Conservation (phyloP, 2,888 invertebrate species). For the Colostygia pectinataria region DNA sequence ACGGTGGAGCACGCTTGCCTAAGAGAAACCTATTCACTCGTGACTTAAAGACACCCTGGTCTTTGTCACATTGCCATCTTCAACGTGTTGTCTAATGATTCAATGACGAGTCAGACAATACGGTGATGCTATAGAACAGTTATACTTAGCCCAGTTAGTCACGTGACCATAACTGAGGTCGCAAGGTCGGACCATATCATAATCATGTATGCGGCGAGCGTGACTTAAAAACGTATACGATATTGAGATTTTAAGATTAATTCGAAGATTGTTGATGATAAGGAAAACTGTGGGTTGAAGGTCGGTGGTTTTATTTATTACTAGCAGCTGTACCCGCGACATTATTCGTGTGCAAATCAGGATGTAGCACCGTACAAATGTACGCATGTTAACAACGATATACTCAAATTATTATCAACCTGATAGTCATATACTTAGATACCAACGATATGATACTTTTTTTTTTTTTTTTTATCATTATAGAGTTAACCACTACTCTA, state of each 20-base stretch:
- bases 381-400: too few species aligned
- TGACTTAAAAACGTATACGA: slow-evolving; percentile 21
- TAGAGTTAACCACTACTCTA: too few species aligned
- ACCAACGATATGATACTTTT: too few species aligned
- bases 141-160: slow-evolving; percentile 24
- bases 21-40: too few species aligned
- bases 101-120: slow-evolving; percentile 10
- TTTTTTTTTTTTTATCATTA: too few species aligned
- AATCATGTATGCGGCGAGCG: slow-evolving; percentile 28
- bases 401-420: too few species aligned
- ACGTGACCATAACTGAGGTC: slow-evolving; percentile 26
- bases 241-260: slow-evolving; percentile 2
- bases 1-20: too few species aligned
- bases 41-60: too few species aligned
- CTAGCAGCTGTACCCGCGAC: not conserved
- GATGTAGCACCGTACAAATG: not conserved
- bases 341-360: not conserved
- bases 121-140: slow-evolving; percentile 19
- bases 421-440: too few species aligned
- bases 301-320: slow-evolving; percentile 14
- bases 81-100: slow-evolving; percentile 15
- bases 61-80: slow-evolving; percentile 1
- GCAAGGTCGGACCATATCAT: slow-evolving; percentile 24
- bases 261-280: slow-evolving; percentile 3
- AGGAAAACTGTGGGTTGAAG: slow-evolving; percentile 8